Evolutionary conservation across 2,113 vertebrate species (phyloP), one percentile per base, ranked within the genome.

Genomic region (Apistogramma diplotaenia): DNA sequence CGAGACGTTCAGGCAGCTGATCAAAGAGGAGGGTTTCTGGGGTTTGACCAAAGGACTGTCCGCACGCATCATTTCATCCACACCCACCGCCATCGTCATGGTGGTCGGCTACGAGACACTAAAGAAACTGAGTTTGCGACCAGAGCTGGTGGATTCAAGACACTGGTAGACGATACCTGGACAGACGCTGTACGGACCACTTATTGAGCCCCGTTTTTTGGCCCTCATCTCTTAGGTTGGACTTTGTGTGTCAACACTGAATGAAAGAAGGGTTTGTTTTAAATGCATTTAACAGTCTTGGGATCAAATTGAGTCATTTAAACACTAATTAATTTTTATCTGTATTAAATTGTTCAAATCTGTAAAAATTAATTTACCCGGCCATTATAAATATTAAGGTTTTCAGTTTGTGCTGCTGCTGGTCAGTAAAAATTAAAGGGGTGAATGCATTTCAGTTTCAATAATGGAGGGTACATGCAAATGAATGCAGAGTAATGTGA

Each of bases 101-200:
- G 98, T 99, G 87, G 96, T 99, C 54, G 98, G 98, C 0, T 99
- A 99, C 0, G 98, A 99, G 85, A 97, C 97, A 0, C 95, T 99
- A 46, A 99, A 99, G 94, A 99, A 97, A 79, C 91, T 99, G 65
- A 99, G 98, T 89, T 91, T 99, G 37, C 94, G 98, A 1, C 97
- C 98, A 0, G 98, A 99, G 93, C 95, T 99, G 90, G 95, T 98
- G 84, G 96, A 99, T 74, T 98, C 97, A 0, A 95, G 98, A 77
- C 98, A 99, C 90, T 99, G 97, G 98, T 99, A 97, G 93, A 85
- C 46, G 3, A 58, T 0, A 46, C 19, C 18, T 4, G 55, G 35
- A 55, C 33, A 18, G 43, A 33, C 2, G 0, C 3, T 3, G 1
- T 1, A 16, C 15, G 89, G 84, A 87, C 78, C 82, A 55, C 18